These are phyloP conservation scores for Calyptommatus sinebrachiatus DNA, from an alignment of 2,113 vertebrate genomes.

Conservation along the genomic window DNA sequence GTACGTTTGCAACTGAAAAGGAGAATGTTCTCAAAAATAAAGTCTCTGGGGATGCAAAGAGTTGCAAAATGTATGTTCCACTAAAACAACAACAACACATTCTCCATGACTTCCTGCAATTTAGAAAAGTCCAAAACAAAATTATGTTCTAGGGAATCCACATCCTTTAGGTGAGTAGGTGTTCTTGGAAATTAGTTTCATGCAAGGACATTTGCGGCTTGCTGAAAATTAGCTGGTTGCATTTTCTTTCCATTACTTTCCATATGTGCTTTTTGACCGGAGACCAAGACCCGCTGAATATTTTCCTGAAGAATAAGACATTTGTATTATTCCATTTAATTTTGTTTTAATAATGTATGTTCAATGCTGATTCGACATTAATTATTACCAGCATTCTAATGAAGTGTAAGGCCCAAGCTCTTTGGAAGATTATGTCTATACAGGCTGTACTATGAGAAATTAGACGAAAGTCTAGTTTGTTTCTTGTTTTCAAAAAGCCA, in stretches of 20 bases:
- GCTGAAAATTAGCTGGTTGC: slow-evolving; percentile 43
- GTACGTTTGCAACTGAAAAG: background rate
- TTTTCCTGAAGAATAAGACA: slow-evolving; percentile 28
- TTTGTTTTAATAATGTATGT: slow-evolving; percentile 28
- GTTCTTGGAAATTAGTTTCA: slow-evolving; percentile 58
- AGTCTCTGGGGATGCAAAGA: background rate
- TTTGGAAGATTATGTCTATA: background rate
- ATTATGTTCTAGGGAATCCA: slow-evolving; percentile 57
- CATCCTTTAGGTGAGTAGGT: slow-evolving; percentile 45
- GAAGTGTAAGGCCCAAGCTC: background rate
- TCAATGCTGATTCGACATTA: background rate
- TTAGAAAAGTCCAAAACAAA: slow-evolving; percentile 51
- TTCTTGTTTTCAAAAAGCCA: background rate
- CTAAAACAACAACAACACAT: background rate
- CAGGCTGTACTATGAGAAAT: background rate
- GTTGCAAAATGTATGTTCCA: background rate
- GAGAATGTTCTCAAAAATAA: background rate
- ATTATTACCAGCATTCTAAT: slow-evolving; percentile 31
- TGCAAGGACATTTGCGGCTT: slow-evolving; percentile 45
- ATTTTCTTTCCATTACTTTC: slow-evolving; percentile 52
- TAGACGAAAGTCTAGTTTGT: background rate
- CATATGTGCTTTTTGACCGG: slow-evolving; percentile 52
- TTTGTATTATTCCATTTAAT: background rate
- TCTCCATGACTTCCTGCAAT: slow-evolving; percentile 43
- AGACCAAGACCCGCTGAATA: slow-evolving; percentile 32